Evolutionary conservation across 2,797 vertebrate genomes (phyloP), one percentile per base, ranked within the genome.

Genomic region (Neoniphon sammara): DNA sequence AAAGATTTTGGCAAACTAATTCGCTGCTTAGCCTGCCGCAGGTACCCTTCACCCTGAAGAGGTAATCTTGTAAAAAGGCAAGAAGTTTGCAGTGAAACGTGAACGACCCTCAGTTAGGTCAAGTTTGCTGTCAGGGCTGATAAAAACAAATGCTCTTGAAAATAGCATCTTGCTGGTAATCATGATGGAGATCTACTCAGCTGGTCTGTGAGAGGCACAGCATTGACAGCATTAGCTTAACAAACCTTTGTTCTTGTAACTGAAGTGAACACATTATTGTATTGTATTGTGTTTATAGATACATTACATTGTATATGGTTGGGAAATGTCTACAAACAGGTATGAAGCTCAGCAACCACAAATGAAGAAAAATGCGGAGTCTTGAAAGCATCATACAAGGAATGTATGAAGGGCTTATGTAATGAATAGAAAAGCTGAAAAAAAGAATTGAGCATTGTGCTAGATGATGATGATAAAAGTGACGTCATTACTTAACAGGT

Each of bases 291-390:
- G n/a, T n/a, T 52, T 52, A 52, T 52, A 52, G 20, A 23, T 53
- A 34, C 57, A 42, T 59, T 59, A 21, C n/a, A n/a, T n/a, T n/a
- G n/a, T n/a, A n/a, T n/a, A n/a, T 59, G 18, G 11, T 59, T 10
- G 20, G 57, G 30, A n/a, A 39, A 20, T 36, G 17, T 20, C 57
- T 20, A 12, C 30, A 59, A 59, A 36, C 54, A 36, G 57, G 34
- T 25, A 23, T 23, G 23, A 12, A 54, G 21, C 14, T 23, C 23
- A 21, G 11, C 52, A 6, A 9, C 47, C n/a, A 5, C 47, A 50
- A 50, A 50, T 23, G 23, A 52, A 52, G 50, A 52, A 20, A 23
- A 2, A 21, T 7, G 25, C 52, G 23, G 52, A 3, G 27, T 17
- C 30, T 15, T 55, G 8, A 52, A 52, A 39, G 23, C 27, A 27